These are phyloP conservation scores for Deilephila elpenor DNA, from an alignment of 2,888 invertebrate genomes.

Conservation along the genomic window DNA sequence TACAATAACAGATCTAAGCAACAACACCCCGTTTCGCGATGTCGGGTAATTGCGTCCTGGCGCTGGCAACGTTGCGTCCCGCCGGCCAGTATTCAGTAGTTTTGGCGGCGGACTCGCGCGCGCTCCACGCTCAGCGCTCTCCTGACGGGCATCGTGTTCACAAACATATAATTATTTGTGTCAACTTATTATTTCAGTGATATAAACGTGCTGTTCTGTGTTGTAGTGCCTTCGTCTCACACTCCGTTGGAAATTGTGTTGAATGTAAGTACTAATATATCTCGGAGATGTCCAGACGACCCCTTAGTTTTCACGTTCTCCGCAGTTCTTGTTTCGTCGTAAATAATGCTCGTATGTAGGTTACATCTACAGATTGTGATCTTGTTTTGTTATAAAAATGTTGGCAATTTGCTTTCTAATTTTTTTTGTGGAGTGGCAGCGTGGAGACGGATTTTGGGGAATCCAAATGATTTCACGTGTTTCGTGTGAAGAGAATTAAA, in stretches of 20 bases:
- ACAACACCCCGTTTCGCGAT: conserved; percentile 31
- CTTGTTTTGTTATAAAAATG: conserved; percentile 17
- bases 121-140: conserved; percentile 53
- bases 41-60: conserved; percentile 43
- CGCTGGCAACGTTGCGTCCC: conserved; percentile 61
- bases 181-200: conserved; percentile 28
- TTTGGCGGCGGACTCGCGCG: conserved; percentile 66
- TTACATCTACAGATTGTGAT: conserved; percentile 23
- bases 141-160: conserved; percentile 51
- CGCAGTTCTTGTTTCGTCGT: conserved; percentile 24
- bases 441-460: background rate
- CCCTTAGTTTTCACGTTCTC: conserved; percentile 19
- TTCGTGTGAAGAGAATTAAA: too few relatives aligned
- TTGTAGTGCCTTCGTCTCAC: conserved; percentile 19
- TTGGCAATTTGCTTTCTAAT: background rate
- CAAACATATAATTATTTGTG: conserved; percentile 27
- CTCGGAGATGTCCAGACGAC: conserved; percentile 14
- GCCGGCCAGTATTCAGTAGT: conserved; percentile 60
- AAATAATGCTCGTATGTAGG: conserved; percentile 27
- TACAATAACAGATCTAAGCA: background rate
- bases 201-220: conserved; percentile 22
- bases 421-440: background rate
- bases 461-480: background rate
- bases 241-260: conserved; percentile 9
- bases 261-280: conserved; percentile 24